phyloP scores from a whole-genome alignment of 2,797 vertebrate genomes.

The Diplodus sargus region DNA sequence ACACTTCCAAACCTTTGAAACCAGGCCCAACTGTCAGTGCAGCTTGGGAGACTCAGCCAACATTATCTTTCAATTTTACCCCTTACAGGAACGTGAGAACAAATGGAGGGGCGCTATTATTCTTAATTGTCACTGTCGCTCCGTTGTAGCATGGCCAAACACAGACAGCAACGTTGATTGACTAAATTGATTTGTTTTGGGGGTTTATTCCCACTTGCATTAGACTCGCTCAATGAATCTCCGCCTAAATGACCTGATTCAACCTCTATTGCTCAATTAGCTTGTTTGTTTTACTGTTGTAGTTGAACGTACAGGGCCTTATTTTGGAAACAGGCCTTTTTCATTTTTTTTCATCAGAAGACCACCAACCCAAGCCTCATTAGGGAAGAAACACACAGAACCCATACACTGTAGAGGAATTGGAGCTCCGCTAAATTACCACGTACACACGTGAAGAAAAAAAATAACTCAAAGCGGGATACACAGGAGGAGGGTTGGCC shows the following conservation, averaged over 20 bases:
- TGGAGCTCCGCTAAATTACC: slow-evolving; percentile 40
- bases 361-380: slow-evolving; percentile 68
- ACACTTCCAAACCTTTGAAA: slow-evolving; percentile 23
- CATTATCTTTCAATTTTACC: slow-evolving; percentile 21
- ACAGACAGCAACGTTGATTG: slow-evolving; percentile 64
- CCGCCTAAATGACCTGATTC: slow-evolving; percentile 65
- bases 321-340: slow-evolving; percentile 62
- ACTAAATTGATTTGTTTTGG: slow-evolving; percentile 64
- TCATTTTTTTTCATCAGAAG: slow-evolving; percentile 38
- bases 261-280: slow-evolving; percentile 61
- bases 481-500: not conserved
- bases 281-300: slow-evolving; percentile 47
- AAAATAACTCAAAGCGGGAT: not conserved
- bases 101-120: slow-evolving; percentile 62
- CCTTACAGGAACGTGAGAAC: slow-evolving; percentile 54
- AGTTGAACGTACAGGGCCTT: slow-evolving; percentile 57
- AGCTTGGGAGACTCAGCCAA: slow-evolving; percentile 8
- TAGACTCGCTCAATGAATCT: slow-evolving; percentile 56
- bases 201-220: slow-evolving; percentile 52
- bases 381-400: slow-evolving; percentile 57
- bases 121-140: slow-evolving; percentile 62
- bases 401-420: slow-evolving; percentile 36
- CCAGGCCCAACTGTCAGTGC: slow-evolving; percentile 18
- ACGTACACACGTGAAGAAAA: slow-evolving; percentile 1
- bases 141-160: slow-evolving; percentile 48